Evolutionary conservation across 2,113 vertebrate genomes (phyloP).

Genomic region (Tragulus kanchil): DNA sequence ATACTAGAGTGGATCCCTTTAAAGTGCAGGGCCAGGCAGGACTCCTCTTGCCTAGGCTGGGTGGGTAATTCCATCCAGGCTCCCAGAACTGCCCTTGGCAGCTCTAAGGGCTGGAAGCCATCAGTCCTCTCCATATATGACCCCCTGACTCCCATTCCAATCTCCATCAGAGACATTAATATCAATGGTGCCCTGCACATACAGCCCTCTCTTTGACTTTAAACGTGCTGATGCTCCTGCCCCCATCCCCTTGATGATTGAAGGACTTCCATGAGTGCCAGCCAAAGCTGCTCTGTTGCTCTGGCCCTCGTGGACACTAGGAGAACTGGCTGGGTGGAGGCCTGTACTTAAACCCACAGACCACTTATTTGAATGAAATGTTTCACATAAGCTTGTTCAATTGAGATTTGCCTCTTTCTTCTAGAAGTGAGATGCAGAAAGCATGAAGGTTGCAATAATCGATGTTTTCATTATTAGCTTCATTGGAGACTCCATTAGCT

Average conservation of each 20-base stretch:
- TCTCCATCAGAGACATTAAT: not conserved
- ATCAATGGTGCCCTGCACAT: not conserved
- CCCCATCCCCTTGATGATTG: rapidly evolving
- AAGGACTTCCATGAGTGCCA: too few relatives aligned
- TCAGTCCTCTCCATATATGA: not conserved
- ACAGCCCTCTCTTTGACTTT: not conserved
- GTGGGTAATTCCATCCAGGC: too few relatives aligned
- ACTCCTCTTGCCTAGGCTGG: not conserved
- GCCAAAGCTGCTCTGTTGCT: not conserved
- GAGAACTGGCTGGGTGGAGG: not conserved
- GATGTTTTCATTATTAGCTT: constrained; percentile 49
- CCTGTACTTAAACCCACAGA: not conserved
- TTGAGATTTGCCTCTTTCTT: constrained; percentile 25
- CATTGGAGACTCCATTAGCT: constrained; percentile 52
- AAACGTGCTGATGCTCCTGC: not conserved
- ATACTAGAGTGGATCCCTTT: not conserved
- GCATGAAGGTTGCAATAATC: constrained; percentile 37
- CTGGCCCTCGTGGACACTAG: not conserved
- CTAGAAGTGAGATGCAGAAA: not conserved
- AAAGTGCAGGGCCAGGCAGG: not conserved
- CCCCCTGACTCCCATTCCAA: not conserved
- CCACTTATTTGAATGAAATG: not conserved
- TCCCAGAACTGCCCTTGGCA: not conserved
- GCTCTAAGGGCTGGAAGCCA: not conserved
- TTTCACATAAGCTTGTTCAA: not conserved